Conservation (phyloP, 2,797 vertebrate species). For the Manis pentadactyla region DNA sequence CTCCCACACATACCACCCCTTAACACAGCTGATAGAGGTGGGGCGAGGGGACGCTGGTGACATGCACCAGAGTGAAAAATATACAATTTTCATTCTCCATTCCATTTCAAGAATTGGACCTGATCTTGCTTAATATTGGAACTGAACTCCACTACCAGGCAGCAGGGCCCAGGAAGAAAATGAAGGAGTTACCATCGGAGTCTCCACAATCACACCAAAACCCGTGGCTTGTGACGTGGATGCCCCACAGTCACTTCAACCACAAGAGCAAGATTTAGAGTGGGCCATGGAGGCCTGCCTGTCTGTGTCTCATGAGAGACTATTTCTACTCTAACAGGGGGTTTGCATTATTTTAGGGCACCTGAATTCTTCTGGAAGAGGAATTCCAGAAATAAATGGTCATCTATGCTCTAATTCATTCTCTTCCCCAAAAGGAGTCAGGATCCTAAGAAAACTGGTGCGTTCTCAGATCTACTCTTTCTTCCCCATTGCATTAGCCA, state of each 20-base stretch:
- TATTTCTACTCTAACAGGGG: too few species aligned
- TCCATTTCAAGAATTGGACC: background rate
- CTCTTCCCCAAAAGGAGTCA: background rate
- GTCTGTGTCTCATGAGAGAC: background rate
- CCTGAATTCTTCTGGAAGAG: background rate
- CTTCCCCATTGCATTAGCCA: background rate
- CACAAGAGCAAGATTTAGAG: background rate
- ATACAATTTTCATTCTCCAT: background rate
- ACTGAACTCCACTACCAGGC: too few species aligned
- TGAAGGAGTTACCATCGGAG: background rate
- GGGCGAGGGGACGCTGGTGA: background rate
- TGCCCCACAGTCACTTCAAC: background rate
- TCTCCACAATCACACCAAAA: background rate
- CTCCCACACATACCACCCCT: background rate
- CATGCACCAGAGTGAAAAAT: background rate
- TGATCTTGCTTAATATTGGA: background rate
- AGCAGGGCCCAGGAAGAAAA: background rate
- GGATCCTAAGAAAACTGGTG: background rate
- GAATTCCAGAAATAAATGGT: background rate
- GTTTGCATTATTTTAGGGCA: background rate
- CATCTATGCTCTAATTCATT: background rate
- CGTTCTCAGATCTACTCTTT: background rate
- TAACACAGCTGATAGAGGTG: background rate
- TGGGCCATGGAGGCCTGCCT: background rate
- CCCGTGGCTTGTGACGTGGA: background rate